These are phyloP conservation scores for Nephrotoma guestfalica DNA, from an alignment of 2,888 invertebrate genomes.

Conservation along the genomic window DNA sequence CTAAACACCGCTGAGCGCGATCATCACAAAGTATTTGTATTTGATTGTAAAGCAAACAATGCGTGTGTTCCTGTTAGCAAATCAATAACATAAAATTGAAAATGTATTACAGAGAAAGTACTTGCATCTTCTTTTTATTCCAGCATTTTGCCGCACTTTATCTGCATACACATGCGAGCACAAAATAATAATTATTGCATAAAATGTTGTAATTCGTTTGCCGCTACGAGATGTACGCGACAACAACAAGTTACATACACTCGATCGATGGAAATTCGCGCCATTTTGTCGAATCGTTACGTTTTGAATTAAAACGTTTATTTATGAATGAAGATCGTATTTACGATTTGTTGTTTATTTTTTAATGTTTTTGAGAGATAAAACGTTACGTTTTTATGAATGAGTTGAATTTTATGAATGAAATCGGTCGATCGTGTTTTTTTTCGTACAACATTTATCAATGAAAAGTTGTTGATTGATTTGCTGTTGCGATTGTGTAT, in stretches of 20 bases:
- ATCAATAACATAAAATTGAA: not conserved
- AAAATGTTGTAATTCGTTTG: not conserved
- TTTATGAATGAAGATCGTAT: not conserved
- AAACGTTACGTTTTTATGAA: not conserved
- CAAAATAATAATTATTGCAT: not conserved
- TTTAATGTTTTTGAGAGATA: not conserved
- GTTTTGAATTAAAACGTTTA: not conserved
- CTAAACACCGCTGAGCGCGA: not conserved
- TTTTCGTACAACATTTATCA: not conserved
- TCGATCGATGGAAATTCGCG: not conserved
- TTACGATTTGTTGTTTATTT: not conserved
- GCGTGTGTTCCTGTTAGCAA: not conserved
- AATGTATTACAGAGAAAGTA: not conserved
- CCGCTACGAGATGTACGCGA: not conserved
- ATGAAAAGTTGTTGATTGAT: not conserved
- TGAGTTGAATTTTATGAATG: not conserved
- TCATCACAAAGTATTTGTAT: not conserved
- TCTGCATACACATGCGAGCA: not conserved
- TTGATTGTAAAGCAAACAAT: not conserved
- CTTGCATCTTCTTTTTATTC: not conserved
- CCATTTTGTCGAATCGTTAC: not conserved
- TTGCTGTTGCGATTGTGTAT: not conserved
- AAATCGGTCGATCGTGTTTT: not conserved
- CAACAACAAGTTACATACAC: not conserved
- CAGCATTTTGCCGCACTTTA: not conserved